Conservation (phyloP, 2,888 invertebrate genomes). For the Epirrhoe tristata region DNA sequence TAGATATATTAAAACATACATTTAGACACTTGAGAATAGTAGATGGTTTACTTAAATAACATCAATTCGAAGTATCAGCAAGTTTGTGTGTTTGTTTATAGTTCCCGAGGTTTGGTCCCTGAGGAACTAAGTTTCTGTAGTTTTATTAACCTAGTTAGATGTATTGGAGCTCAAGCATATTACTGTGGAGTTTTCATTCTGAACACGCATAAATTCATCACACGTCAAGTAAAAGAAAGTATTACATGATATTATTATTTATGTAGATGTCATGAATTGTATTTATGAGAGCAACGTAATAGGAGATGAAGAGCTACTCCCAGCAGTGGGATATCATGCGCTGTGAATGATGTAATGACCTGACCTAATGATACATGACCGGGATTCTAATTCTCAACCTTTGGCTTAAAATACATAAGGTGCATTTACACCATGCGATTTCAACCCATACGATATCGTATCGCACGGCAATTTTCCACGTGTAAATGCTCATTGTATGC, state of each 20-base stretch:
- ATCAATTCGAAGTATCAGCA: background rate
- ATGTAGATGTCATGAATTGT: too few species aligned
- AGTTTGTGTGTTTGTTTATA: background rate
- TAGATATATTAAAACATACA: background rate
- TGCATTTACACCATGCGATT: too few species aligned
- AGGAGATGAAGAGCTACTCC: too few species aligned
- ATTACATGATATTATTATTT: background rate
- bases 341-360: too few species aligned
- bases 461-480: too few species aligned
- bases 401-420: too few species aligned
- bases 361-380: too few species aligned
- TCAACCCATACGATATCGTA: too few species aligned
- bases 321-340: too few species aligned
- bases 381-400: too few species aligned
- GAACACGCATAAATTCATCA: background rate
- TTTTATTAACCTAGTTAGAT: conserved; percentile 2
- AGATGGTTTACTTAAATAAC: background rate
- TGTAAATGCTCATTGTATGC: too few species aligned
- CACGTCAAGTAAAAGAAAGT: background rate
- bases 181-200: background rate
- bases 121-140: background rate
- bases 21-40: background rate
- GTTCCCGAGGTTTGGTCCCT: background rate
- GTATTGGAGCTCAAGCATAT: background rate
- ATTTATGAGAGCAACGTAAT: too few species aligned